Evolutionary conservation across 1,140 invertebrate genomes (phyloP), one percentile per base, ranked within the genome.

Genomic region (Atta cephalotes): DNA sequence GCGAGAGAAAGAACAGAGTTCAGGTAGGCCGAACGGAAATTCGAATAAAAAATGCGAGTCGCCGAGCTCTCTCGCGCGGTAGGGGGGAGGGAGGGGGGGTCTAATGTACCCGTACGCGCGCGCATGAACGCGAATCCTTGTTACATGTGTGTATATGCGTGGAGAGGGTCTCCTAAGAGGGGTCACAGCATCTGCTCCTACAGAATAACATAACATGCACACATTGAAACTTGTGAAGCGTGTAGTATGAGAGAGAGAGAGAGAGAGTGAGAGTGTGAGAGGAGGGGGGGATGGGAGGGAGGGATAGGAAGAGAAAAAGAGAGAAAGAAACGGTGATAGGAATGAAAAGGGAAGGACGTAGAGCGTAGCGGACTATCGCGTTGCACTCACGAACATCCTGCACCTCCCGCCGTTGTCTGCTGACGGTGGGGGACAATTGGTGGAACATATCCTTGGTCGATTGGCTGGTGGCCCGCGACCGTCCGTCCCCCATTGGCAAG

Each of bases 391-490:
- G 82, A 88, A 81, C 79, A 88, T 90, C 88, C 87, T 92, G 89
- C 78, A 89, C 89, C 88, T 91, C 87, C 78, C 85, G 80, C 68
- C 66, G 85, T 81, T 62, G 58, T 49, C 18, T 28, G 12, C 6
- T 5, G 49, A 51, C 12, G 53, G 68, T 70, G 89, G 72, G 70
- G 70, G 45, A 25, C 65, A 89, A 66, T 62, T 71, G 70, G 84
- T 81, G 89, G 85, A 93, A 93, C 93, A 94, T 93, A 94, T 93
- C 92, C 84, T 77, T 35, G 62, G 1, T 66, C 25, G 74, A 95
- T 95, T 95, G 95, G 95, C 45, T 77, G 89, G 53, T 79, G 92
- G 91, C 89, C 90, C 90, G 92, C 87, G 92, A 92, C 92, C 78
- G 91, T 39, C 84, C 91, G 82, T 80, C 88, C 92, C 89, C 90